phyloP scores from a whole-genome alignment of 2,797 vertebrate genomes.

The Xenops minutus region DNA sequence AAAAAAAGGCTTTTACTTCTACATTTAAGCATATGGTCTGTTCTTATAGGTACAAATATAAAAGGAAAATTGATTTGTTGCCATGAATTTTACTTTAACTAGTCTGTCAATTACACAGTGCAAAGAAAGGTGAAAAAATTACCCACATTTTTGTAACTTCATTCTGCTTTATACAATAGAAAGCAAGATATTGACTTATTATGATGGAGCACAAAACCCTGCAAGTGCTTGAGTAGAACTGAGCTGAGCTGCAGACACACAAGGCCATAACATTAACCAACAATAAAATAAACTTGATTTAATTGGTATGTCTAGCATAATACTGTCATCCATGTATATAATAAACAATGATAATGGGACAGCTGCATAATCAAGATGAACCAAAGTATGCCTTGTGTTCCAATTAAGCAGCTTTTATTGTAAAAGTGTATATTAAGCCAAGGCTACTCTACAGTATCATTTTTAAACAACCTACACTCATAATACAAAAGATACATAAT shows the following conservation, averaged over 20 bases:
- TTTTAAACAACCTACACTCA: background rate
- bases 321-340: background rate
- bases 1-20: background rate
- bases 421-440: background rate
- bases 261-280: background rate
- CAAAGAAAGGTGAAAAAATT: conserved; percentile 1
- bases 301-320: background rate
- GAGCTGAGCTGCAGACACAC: background rate
- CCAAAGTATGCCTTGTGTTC: background rate
- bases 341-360: conserved; percentile 30
- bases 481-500: background rate
- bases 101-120: background rate
- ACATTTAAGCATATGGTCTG: background rate
- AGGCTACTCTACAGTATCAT: background rate
- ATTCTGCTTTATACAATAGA: background rate
- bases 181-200: background rate
- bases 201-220: background rate
- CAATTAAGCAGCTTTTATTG: background rate
- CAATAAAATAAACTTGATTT: conserved; percentile 25
- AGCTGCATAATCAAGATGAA: conserved; percentile 7
- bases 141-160: background rate
- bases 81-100: background rate
- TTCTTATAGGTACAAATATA: background rate
- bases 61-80: background rate
- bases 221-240: background rate